These are phyloP conservation scores for Pangasianodon hypophthalmus DNA, from an alignment of 2,113 vertebrate species.

Conservation along the genomic window DNA sequence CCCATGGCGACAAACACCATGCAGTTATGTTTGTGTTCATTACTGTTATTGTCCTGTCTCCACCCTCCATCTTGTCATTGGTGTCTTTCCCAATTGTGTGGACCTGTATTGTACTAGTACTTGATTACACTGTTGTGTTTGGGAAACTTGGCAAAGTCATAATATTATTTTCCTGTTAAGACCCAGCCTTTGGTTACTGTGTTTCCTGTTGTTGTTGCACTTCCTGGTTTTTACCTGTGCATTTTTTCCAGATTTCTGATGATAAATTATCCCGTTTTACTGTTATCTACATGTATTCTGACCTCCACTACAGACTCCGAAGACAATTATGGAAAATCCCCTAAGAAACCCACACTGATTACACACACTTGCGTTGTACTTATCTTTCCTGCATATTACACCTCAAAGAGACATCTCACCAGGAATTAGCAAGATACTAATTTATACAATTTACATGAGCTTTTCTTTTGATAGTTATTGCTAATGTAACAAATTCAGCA, in stretches of 20 bases:
- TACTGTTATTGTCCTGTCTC: background rate
- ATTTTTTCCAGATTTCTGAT: background rate
- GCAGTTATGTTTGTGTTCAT: background rate
- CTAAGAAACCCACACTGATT: background rate
- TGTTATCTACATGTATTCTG: background rate
- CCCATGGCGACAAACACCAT: background rate
- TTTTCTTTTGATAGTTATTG: background rate
- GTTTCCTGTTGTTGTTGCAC: background rate
- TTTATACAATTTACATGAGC: background rate
- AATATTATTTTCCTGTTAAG: background rate
- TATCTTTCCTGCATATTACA: background rate
- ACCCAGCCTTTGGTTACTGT: background rate
- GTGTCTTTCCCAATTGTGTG: background rate
- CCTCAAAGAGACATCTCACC: background rate
- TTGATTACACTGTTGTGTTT: background rate
- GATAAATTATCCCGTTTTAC: background rate
- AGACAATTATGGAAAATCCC: background rate
- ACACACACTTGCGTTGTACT: background rate
- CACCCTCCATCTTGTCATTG: background rate
- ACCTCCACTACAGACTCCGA: background rate
- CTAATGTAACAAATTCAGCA: background rate
- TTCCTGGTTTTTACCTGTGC: background rate
- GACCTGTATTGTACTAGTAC: background rate
- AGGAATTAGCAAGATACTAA: background rate
- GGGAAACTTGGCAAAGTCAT: background rate